Evolutionary conservation across 2,797 vertebrate genomes (phyloP), one percentile per base, ranked within the genome.

Genomic region (Megaceryle alcyon): DNA sequence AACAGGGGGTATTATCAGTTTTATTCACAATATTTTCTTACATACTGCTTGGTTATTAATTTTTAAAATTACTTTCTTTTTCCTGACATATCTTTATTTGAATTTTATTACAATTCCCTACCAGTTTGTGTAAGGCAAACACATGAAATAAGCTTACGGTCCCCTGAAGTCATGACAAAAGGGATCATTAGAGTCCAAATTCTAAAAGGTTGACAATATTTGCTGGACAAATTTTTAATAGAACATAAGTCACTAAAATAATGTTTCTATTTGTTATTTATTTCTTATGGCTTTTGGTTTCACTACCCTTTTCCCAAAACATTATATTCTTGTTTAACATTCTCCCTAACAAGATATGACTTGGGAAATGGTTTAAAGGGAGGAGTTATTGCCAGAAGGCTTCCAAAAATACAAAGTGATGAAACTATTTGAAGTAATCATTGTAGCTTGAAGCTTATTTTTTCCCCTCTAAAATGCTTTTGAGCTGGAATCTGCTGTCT

Each of bases 381-480:
- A 95, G 87, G 72, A 90, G 39, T 82, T 91, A 53, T 59, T 92
- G 73, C 85, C 70, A 70, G 66, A 82, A 94, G 86, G 59, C 59
- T 81, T 96, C 76, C 20, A 91, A 92, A 95, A 95, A 57, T 94
- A 69, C 70, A 72, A 86, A 92, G 87, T 90, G 39, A 59, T 82
- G 85, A 91, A 94, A 82, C 25, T 84, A 49, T 84, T 94, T 92
- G 59, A 83, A 90, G 33, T 84, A 88, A 79, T 91, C n/a, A 37
- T 73, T 39, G 22, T 84, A 76, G 80, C 82, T 95, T 1, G 4
- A 80, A 96, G 77, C 66, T 94, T 91, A 53, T 21, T 19, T 92
- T 94, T 94, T 90, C 28, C n/a, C 28, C 25, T 78, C 41, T 35
- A 22, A 85, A 90, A 31, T 77, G 25, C 22, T 86, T 94, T 72